A percentile compares a stretch with the other conserved stretches of the same genome.
Conservation (phyloP, 2,113 vertebrate genomes). For the Lontra canadensis region DNA sequence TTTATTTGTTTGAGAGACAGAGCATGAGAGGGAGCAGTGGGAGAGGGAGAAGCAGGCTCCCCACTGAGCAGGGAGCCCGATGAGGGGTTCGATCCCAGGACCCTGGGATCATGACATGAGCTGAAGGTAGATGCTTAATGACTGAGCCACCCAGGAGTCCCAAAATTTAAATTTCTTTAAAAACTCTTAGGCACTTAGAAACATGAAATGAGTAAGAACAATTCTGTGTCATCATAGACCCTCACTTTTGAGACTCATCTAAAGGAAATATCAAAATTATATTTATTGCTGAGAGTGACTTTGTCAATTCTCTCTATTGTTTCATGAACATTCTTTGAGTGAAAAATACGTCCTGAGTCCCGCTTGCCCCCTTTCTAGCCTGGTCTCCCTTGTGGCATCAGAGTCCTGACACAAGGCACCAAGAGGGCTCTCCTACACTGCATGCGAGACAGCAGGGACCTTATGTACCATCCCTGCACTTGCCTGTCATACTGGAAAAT, state of each 20-base stretch:
- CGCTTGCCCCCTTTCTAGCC: neutral
- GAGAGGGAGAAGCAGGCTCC: no score
- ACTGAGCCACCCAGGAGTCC: no score
- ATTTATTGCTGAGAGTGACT: neutral
- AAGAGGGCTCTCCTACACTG: neutral
- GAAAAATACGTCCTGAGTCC: neutral
- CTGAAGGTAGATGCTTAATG: no score
- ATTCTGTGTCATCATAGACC: neutral
- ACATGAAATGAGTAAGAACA: neutral
- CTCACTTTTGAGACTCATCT: neutral
- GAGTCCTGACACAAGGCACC: no score
- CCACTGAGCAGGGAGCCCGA: no score
- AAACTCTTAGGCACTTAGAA: neutral
- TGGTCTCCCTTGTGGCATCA: neutral
- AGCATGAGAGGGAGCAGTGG: no score
- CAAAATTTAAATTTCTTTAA: neutral
- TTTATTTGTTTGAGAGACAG: no score
- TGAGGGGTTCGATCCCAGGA: no score
- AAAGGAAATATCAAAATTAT: neutral
- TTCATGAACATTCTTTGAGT: neutral
- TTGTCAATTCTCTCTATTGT: neutral
- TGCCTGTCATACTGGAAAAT: neutral
- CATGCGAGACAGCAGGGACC: neutral
- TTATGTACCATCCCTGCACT: fast-evolving
- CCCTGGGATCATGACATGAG: no score